Conservation (phyloP, 2,113 vertebrate species). For the Trochalopteron elliotii region DNA sequence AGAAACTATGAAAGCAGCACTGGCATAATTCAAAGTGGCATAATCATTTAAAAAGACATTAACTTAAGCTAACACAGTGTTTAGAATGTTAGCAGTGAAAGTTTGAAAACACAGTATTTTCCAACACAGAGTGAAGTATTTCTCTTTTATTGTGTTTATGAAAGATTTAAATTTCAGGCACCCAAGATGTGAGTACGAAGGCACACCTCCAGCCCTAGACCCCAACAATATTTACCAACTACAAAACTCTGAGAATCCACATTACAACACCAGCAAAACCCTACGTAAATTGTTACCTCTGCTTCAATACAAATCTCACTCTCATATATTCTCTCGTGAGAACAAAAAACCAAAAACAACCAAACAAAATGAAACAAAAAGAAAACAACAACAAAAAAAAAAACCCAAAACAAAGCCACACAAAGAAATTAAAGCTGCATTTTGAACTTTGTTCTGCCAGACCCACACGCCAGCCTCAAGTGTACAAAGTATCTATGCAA, state of each 20-base stretch:
- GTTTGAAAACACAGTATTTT: not conserved
- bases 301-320: not conserved
- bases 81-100: not conserved
- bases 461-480: not conserved
- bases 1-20: not conserved
- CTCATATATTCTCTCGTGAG: not conserved
- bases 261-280: not conserved
- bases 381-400: no score
- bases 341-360: no score
- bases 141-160: not conserved
- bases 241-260: not conserved
- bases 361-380: no score
- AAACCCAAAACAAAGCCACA: no score
- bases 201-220: not conserved
- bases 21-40: constrained; percentile 6
- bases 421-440: not conserved
- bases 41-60: not conserved
- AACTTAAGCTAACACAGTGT: not conserved
- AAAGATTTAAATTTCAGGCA: not conserved
- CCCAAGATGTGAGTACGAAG: not conserved
- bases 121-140: not conserved
- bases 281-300: not conserved
- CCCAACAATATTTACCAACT: not conserved
- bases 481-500: not conserved
- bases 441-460: not conserved